These are phyloP conservation scores for Aelia acuminata DNA, from an alignment of 2,888 invertebrate species.

Conservation along the genomic window DNA sequence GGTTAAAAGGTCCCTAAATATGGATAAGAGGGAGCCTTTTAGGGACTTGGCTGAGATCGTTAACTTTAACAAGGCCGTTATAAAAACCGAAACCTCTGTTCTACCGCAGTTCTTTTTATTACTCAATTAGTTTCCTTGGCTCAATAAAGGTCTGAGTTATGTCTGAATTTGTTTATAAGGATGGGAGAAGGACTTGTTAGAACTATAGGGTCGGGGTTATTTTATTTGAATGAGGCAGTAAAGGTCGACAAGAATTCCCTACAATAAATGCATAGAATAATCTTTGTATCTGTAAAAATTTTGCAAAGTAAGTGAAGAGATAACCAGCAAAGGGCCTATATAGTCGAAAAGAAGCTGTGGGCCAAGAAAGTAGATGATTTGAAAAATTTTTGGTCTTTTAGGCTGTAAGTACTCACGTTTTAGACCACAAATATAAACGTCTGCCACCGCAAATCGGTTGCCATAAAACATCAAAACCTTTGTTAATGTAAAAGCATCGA, in stretches of 20 bases:
- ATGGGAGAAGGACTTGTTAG: background rate
- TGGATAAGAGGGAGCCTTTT: background rate
- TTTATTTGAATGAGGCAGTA: background rate
- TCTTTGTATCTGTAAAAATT: too few relatives aligned
- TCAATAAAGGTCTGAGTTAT: background rate
- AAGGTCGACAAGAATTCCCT: background rate
- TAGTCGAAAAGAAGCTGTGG: too few relatives aligned
- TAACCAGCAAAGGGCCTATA: too few relatives aligned
- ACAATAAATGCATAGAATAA: too few relatives aligned
- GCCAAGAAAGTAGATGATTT: too few relatives aligned
- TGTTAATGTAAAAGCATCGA: too few relatives aligned
- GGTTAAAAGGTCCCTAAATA: slow-evolving; percentile 35
- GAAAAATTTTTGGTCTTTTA: too few relatives aligned
- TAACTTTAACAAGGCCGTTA: slow-evolving; percentile 30
- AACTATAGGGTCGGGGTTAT: background rate
- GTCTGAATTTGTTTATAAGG: slow-evolving; percentile 21
- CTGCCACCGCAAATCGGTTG: too few relatives aligned
- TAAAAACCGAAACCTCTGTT: slow-evolving; percentile 24
- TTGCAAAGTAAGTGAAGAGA: too few relatives aligned
- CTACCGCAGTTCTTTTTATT: slow-evolving; percentile 30
- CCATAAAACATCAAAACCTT: too few relatives aligned
- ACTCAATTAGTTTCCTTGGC: background rate
- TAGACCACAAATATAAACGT: too few relatives aligned
- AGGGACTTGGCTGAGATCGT: background rate
- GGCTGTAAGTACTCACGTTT: too few relatives aligned